Base-by-base conservation (phyloP, 2,888 invertebrate genomes). In the Neelides folsomi region DNA sequence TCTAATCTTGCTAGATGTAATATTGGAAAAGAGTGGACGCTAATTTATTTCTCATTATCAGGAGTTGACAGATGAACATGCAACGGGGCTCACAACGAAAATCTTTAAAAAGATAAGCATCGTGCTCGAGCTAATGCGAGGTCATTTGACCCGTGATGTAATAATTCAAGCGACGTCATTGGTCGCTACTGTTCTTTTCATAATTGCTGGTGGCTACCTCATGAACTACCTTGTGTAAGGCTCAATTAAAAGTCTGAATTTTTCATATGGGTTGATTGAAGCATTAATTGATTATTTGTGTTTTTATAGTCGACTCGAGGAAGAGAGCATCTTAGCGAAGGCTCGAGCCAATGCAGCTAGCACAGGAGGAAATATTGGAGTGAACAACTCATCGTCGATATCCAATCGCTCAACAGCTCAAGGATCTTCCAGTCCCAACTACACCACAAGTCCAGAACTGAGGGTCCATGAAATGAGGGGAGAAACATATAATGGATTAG, bases 401-500 rank as follows among this genome's bases (percentile, higher is more conserved):
- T 12, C 13, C 10, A 16, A 12, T 16, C 42, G 42, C 12, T 15
- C 42, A 12, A 42, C n/a, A 18, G 19, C 58, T 39, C 61, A 57
- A 43, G 27, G 53, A 39, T 54, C 48, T 12, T 51, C 57, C 16
- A 44, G 19, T 49, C 12, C 38, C 53, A 12, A 39, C 47, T 42
- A 49, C 54, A 43, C 37, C 27, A 40, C 57, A 47, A 71, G 69
- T 50, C 79, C 85, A 0, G 86, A 88, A 69, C 73, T 90, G 57
- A 77, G 82, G 58, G 75, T 98, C 48, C 93, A 95, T 69, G 95
- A 97, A 70, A 74, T 98, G 50, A 76, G 93, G 43, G 86, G 87
- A 1, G 94, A 95, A 73, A 93, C 93, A 54, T 97, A 93, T 70
- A 90, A 93, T 68, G 93, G 92, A 51, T 77, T 98, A 63, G 86